Conservation (phyloP, 2,113 vertebrate species). For the Petromus typicus region DNA sequence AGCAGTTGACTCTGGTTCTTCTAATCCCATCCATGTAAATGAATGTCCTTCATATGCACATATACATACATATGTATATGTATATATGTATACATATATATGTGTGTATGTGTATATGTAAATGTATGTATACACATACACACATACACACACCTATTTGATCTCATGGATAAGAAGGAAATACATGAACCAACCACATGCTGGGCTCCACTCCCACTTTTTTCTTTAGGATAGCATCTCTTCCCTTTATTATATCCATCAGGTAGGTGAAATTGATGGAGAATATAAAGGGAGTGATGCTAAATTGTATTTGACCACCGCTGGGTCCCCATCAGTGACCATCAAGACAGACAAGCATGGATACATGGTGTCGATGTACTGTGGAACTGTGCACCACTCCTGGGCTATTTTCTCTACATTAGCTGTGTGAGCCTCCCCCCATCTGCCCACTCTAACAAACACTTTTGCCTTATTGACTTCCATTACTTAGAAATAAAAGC, state of each 20-base stretch:
- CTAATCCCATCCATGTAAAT: background rate
- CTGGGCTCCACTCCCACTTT: background rate
- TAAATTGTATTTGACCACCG: background rate
- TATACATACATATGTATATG: background rate
- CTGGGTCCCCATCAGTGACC: background rate
- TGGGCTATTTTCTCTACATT: background rate
- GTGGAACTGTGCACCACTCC: background rate
- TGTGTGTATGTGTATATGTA: too few species aligned
- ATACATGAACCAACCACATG: background rate
- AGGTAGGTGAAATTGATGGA: background rate
- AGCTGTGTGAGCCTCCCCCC: background rate
- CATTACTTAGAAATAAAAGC: background rate
- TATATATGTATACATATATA: too few species aligned
- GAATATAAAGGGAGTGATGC: background rate
- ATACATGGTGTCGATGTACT: background rate
- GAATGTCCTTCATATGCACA: background rate
- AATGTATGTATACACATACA: background rate
- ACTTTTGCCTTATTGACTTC: background rate
- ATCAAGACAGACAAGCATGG: background rate
- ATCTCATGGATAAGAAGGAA: background rate
- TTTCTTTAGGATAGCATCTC: background rate
- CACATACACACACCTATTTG: background rate
- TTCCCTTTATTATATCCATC: background rate
- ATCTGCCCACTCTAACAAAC: background rate
- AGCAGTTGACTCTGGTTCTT: background rate